A percentile compares a stretch with the other conserved stretches of the same genome.
Conservation (phyloP, 2,113 vertebrate species). For the Grantiella picta region DNA sequence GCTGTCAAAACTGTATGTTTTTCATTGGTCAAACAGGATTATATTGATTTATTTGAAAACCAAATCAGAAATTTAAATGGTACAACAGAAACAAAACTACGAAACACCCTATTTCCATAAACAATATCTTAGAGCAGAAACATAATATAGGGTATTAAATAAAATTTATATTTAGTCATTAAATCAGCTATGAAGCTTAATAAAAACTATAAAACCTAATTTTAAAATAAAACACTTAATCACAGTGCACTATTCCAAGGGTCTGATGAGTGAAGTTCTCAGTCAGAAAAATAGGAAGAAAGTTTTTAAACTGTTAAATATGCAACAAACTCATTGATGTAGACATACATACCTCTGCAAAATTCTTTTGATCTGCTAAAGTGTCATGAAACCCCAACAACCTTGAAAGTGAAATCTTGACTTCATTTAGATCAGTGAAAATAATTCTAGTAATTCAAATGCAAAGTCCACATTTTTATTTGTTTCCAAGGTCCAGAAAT, state of each 20-base stretch:
- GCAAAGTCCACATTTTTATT: neutral
- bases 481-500: neutral
- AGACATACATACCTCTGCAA: neutral
- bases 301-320: neutral
- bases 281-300: neutral
- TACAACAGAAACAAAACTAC: neutral
- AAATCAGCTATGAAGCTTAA: neutral
- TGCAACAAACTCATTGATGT: neutral
- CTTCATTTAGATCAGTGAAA: neutral
- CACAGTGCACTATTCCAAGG: neutral
- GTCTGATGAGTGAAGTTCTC: neutral
- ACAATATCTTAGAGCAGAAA: neutral
- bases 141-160: neutral
- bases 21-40: neutral
- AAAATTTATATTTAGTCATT: neutral
- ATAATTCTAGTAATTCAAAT: neutral
- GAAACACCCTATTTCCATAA: neutral
- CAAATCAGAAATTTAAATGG: neutral
- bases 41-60: neutral
- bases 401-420: neutral
- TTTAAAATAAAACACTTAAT: neutral
- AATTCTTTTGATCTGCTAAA: neutral
- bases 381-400: neutral
- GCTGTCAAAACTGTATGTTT: neutral
- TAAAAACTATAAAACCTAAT: neutral